Percentiles rank a stretch among this genome's conserved stretches.
Conservation (phyloP, 2,888 invertebrate species). For the Poecilobothrus nobilitatus region DNA sequence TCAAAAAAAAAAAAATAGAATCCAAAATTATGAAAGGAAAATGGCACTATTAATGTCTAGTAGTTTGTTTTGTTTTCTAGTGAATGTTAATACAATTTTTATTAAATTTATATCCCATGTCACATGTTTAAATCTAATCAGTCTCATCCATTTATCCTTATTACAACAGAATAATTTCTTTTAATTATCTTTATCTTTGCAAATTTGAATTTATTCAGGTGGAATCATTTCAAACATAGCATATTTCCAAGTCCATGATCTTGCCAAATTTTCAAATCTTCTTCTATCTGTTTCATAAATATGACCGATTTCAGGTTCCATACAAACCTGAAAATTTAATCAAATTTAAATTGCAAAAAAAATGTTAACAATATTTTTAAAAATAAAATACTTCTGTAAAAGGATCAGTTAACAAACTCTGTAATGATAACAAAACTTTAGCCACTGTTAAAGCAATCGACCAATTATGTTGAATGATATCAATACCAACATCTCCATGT, state of each 20-base stretch:
- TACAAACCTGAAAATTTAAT: conserved; percentile 60
- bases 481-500: conserved; percentile 92
- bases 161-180: too few relatives aligned
- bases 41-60: too few relatives aligned
- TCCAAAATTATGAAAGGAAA: too few relatives aligned
- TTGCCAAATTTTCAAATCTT: conserved; percentile 71
- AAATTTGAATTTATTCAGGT: conserved; percentile 25
- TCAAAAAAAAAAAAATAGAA: too few relatives aligned
- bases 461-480: conserved; percentile 94
- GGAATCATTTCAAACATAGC: conserved; percentile 70
- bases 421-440: conserved; percentile 78
- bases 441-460: conserved; percentile 86
- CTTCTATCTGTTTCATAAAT: conserved; percentile 65
- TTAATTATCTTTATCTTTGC: too few relatives aligned
- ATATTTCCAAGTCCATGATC: conserved; percentile 84
- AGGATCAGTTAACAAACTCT: conserved; percentile 82
- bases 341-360: not conserved
- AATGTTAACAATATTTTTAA: not conserved
- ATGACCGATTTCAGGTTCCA: conserved; percentile 77
- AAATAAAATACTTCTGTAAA: conserved; percentile 60
- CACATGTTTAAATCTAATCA: not conserved
- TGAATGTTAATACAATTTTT: not conserved
- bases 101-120: not conserved
- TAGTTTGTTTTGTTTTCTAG: too few relatives aligned
- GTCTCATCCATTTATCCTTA: not conserved